phyloP scores from a whole-genome alignment of 2,113 vertebrate genomes.

The Ciconia stormi region DNA sequence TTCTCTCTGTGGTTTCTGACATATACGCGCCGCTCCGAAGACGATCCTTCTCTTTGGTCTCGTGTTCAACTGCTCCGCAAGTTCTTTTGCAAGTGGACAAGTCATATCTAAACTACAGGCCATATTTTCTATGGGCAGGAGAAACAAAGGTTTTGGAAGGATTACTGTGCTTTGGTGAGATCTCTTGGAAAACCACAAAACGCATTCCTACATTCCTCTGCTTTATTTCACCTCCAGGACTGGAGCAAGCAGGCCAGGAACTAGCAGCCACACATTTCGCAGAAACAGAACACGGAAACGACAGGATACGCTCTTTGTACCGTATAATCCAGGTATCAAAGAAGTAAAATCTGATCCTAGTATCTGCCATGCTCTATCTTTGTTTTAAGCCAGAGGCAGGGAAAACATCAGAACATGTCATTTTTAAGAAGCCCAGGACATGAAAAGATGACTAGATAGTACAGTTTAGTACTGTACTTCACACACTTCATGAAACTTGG shows the following conservation, averaged over 20 bases:
- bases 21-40: accelerated
- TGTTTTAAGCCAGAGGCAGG: not conserved
- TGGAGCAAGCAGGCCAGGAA: not conserved
- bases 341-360: not conserved
- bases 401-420: not conserved
- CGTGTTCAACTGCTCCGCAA: not conserved
- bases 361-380: not conserved
- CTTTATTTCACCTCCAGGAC: slow-evolving; percentile 32
- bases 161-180: slow-evolving; percentile 40
- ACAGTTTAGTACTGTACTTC: not conserved
- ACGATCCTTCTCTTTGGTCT: not conserved
- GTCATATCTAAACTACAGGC: slow-evolving; percentile 12
- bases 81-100: not conserved
- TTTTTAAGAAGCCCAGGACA: not conserved
- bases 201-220: slow-evolving; percentile 30
- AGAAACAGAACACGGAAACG: slow-evolving; percentile 1
- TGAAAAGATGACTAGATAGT: not conserved
- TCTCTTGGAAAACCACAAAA: slow-evolving; percentile 31
- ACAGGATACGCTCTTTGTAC: not conserved
- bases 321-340: slow-evolving; percentile 7
- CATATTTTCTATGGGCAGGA: not conserved
- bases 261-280: not conserved
- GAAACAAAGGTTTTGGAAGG: slow-evolving; percentile 42
- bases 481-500: not conserved
- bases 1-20: not conserved